Evolutionary conservation across 2,113 vertebrate genomes (phyloP).

Genomic region (Hirundichthys speculiger): DNA sequence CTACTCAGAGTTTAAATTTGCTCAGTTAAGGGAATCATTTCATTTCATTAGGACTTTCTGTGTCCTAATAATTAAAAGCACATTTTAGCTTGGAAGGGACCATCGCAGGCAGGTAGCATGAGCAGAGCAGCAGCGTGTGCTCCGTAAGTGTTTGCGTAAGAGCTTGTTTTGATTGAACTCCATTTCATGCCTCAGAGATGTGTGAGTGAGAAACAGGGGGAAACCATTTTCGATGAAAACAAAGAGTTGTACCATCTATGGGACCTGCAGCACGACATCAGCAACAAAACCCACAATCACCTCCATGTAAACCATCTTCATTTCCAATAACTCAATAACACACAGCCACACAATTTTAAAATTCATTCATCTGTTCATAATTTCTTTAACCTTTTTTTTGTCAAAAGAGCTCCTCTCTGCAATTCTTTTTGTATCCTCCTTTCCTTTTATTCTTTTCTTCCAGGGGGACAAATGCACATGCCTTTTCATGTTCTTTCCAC

Average conservation of each 20-base stretch:
- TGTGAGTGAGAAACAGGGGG: neutral
- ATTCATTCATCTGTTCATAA: neutral
- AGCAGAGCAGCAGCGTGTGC: neutral
- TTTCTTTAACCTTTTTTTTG: neutral
- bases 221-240: neutral
- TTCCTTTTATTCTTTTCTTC: neutral
- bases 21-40: too few species aligned
- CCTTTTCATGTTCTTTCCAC: neutral
- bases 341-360: neutral
- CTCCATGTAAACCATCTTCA: neutral
- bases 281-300: neutral
- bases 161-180: slow-evolving; percentile 10
- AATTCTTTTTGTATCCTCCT: neutral
- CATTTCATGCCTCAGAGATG: slow-evolving; percentile 13
- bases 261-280: slow-evolving; percentile 9
- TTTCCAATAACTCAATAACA: neutral
- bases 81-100: too few species aligned
- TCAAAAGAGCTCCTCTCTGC: too few species aligned
- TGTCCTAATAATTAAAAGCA: too few species aligned
- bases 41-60: too few species aligned
- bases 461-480: too few species aligned
- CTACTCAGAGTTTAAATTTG: too few species aligned
- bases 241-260: neutral
- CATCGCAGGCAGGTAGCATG: neutral
- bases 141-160: slow-evolving; percentile 2